Evolutionary conservation across 1,140 invertebrate species (phyloP).

Genomic region (Vanessa atalanta): DNA sequence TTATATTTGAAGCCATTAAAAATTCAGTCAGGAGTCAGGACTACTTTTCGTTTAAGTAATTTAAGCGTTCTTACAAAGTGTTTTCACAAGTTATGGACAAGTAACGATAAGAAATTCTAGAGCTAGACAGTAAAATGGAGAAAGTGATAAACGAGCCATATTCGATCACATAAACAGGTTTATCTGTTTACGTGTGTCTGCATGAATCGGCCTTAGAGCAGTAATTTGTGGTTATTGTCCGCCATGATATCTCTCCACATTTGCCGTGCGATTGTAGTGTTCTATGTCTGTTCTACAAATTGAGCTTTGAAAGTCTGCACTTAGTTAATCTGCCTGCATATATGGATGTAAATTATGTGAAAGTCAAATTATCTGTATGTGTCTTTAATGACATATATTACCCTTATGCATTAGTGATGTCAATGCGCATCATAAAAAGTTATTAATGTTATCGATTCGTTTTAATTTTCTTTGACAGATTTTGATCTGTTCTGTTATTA

Average conservation of each 20-base stretch:
- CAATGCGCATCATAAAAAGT: background rate
- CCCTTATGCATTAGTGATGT: background rate
- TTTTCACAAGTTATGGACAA: background rate
- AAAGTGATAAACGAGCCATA: conserved; percentile 49
- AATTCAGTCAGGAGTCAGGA: no score
- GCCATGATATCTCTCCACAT: conserved; percentile 51
- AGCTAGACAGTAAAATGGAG: conserved; percentile 30
- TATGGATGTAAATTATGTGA: conserved; percentile 27
- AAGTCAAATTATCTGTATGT: conserved; percentile 12
- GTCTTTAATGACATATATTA: background rate
- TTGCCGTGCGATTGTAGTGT: conserved; percentile 41
- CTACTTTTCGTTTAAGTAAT: background rate
- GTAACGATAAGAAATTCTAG: conserved; percentile 21
- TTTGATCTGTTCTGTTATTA: no score
- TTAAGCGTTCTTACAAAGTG: background rate
- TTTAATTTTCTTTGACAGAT: background rate
- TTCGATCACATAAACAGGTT: conserved; percentile 43
- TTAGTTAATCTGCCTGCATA: conserved; percentile 28
- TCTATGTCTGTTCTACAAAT: conserved; percentile 40
- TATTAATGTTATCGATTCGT: background rate
- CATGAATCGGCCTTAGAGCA: conserved; percentile 45
- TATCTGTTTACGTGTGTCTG: conserved; percentile 42
- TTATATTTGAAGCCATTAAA: no score
- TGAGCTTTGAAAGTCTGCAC: conserved; percentile 42
- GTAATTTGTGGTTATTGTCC: conserved; percentile 64